Evolutionary conservation across 2,888 invertebrate species (phyloP).

Genomic region (Alloplasta piceator): DNA sequence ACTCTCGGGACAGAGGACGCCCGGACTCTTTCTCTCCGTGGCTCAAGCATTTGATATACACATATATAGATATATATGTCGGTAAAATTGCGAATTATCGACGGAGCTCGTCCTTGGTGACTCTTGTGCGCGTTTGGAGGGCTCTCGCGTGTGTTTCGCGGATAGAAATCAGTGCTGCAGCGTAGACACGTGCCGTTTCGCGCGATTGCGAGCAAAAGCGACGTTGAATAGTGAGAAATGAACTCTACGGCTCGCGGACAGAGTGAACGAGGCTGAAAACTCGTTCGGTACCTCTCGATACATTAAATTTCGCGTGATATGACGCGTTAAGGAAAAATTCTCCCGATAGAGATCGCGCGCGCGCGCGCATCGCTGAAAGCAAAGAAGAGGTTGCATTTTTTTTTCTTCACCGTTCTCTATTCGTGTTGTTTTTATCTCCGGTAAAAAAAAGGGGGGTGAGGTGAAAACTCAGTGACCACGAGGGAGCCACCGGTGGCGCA

Average conservation of each 20-base stretch:
- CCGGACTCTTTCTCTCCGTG: not conserved
- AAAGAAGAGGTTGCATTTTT: too few relatives aligned
- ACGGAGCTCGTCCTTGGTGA: not conserved
- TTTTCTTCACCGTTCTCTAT: not conserved
- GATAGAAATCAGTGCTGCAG: not conserved
- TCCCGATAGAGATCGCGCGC: not conserved
- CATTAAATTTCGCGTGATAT: not conserved
- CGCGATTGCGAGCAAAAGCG: not conserved
- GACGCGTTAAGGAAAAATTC: not conserved
- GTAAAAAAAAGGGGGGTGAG: not conserved
- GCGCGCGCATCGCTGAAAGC: conserved; percentile 1
- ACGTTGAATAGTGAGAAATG: conserved; percentile 36
- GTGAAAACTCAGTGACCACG: not conserved
- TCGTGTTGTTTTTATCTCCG: not conserved
- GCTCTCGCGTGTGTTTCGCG: not conserved
- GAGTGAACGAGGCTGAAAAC: conserved; percentile 46
- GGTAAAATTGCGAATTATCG: not conserved
- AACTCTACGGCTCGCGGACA: conserved; percentile 23
- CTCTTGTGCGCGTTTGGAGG: not conserved
- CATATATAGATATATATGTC: not conserved
- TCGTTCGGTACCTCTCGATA: conserved; percentile 28
- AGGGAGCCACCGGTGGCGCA: not conserved
- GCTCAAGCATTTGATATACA: not conserved
- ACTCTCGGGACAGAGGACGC: too few relatives aligned
- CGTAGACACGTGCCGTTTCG: too few relatives aligned